Evolutionary conservation across 2,113 vertebrate genomes (phyloP), one percentile per base, ranked within the genome.

Genomic region (Crotalus tigris): DNA sequence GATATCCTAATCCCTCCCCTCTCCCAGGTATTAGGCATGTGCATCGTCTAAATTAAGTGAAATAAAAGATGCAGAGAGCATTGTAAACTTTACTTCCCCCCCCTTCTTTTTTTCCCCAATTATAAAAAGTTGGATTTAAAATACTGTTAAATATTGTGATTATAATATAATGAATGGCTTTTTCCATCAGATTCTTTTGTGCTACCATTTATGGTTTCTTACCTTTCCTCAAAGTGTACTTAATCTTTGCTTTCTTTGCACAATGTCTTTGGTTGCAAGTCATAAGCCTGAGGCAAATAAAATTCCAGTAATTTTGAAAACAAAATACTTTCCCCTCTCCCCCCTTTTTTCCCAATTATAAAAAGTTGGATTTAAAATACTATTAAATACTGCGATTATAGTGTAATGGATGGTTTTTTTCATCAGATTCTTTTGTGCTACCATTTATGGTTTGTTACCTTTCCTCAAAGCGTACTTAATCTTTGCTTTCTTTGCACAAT

Each of bases 401-500:
- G 96, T 97, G 94, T 98, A 97, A 97, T 95, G 97, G 95, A 97
- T 98, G 97, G 97, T 97, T 97, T 97, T 96, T 96, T 97, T 97
- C 94, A 97, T 98, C 97, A 96, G 86, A 97, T 97, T 97, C 97
- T 96, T 97, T 95, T 97, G 26, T 98, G 97, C 98, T 97, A 96
- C 95, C 95, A 96, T 92, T 81, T 98, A 98, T 98, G 98, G 96
- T 96, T 98, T 93, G 96, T 98, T 97, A 97, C 98, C 98, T 98
- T 97, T 98, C 97, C 97, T 98, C 97, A 97, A 98, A 98, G 98
- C 98, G 98, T 99, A 98, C 98, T 98, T 99, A 98, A 98, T 98
- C 98, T 98, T 98, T 99, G 98, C 98, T 98, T 99, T 99, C 98
- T 99, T 99, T 99, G 98, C 99, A 99, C 99, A 99, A 98, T 98